Evolutionary conservation across 2,113 vertebrate genomes (phyloP).

Genomic region (Onychorhynchus coronatus): DNA sequence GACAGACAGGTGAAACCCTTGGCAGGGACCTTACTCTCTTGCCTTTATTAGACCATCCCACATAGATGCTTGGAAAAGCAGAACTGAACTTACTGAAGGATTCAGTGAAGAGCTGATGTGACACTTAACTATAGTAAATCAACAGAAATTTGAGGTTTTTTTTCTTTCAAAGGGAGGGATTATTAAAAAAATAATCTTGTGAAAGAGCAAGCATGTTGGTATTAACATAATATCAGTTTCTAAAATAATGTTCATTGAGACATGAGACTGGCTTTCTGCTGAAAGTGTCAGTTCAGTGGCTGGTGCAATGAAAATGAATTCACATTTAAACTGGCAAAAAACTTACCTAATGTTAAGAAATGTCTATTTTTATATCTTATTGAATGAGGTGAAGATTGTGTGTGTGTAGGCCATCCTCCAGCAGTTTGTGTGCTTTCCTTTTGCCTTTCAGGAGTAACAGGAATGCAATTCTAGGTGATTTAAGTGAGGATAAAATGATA

Average conservation of each 20-base stretch:
- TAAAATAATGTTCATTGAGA: background rate
- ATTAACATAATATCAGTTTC: background rate
- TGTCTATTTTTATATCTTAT: background rate
- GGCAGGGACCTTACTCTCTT: rapidly evolving
- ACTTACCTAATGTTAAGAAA: background rate
- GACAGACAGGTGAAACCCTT: background rate
- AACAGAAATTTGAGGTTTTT: background rate
- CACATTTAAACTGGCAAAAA: background rate
- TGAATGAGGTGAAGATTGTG: background rate
- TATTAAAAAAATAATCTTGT: background rate
- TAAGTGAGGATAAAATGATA: background rate
- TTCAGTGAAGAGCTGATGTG: background rate
- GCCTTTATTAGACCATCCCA: background rate
- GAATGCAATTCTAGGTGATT: background rate
- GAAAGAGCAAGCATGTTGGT: background rate
- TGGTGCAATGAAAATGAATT: background rate
- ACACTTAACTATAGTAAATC: background rate
- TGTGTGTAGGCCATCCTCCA: background rate
- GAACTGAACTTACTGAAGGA: background rate
- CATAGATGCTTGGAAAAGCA: background rate
- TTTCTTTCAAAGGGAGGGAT: background rate
- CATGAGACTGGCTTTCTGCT: background rate
- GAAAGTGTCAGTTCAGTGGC: background rate
- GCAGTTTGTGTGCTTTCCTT: background rate
- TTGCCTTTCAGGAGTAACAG: background rate